Evolutionary conservation across 2,888 invertebrate species (phyloP), one percentile per base, ranked within the genome.

Genomic region (Dilophus febrilis): DNA sequence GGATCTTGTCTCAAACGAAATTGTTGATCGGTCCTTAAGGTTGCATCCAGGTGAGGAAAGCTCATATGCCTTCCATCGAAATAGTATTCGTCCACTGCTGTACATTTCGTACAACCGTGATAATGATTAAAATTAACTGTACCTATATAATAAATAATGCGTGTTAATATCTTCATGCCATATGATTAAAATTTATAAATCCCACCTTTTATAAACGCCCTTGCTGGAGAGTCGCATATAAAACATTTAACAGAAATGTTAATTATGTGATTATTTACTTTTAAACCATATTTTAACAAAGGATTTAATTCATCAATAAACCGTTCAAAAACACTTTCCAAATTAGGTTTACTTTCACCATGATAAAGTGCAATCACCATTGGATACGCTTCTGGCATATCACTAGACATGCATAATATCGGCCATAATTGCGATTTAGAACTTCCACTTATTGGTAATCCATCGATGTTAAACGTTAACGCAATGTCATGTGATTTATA

Each of bases 151-250:
- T n/a, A 30, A 7, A 10, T n/a, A 10, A 8, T 31, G 31, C 10
- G 5, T 31, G 31, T 6, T 16, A 33, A 8, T 14, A 5, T n/a
- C 7, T 16, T 11, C 5, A 16, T n/a, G n/a, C n/a, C n/a, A n/a
- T n/a, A n/a, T n/a, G n/a, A n/a, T n/a, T n/a, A n/a, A n/a, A n/a
- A n/a, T n/a, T n/a, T n/a, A n/a, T n/a, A n/a, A 33, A 35, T 35
- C 8, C 19, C 4, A 35, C 35, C 35, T 18, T 19, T 35, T 10
- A 35, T 35, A 17, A 35, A 18, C 10, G 19, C 17, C 19, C 35
- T 16, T 35, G 32, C 32, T 16, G 32, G 32, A 5, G 35, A 19
- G 19, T 35, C 35, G 33, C 35, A 35, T 19, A 35, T 35, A 18
- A 18, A 17, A 19, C 7, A 11, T 10, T 17, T 17, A 4, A 35